Percentiles rank a stretch among this genome's conserved stretches.
These are phyloP conservation scores for Lasioglossum leucozonium DNA, from an alignment of 2,888 invertebrate species.

Conservation along the genomic window DNA sequence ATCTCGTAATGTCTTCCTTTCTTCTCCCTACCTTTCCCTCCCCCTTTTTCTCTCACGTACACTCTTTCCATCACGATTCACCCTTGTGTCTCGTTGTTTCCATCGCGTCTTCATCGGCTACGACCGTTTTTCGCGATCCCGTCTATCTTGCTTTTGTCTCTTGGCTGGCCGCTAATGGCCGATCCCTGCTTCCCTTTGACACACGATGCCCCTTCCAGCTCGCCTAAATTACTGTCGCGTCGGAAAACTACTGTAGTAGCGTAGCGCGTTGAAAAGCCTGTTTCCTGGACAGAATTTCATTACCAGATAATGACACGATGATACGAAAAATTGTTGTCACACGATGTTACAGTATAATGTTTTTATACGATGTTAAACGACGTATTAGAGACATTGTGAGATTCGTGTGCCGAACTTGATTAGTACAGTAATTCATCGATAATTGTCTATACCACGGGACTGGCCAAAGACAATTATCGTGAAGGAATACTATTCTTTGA, in stretches of 20 bases:
- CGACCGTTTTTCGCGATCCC: neutral
- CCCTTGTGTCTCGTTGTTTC: conserved; percentile 2
- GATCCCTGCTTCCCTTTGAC: conserved; percentile 18
- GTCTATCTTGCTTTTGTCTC: conserved; percentile 30
- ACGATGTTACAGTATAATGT: no score
- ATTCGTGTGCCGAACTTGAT: neutral
- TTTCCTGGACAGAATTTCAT: no score
- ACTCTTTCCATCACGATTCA: conserved; percentile 1
- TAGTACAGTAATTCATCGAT: no score
- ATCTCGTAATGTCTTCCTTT: conserved; percentile 64
- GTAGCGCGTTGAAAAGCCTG: no score
- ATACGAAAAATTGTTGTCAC: no score
- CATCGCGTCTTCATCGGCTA: neutral
- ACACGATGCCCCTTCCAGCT: neutral
- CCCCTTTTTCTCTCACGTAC: neutral
- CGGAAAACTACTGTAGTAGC: neutral
- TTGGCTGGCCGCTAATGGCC: conserved; percentile 51
- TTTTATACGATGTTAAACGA: no score
- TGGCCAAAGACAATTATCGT: no score
- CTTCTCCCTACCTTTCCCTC: conserved; percentile 21
- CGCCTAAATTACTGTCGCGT: neutral
- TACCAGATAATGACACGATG: no score
- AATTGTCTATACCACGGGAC: no score
- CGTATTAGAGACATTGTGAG: no score
- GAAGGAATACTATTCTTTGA: no score